Evolutionary conservation across 2,113 vertebrate genomes (phyloP).

Genomic region (Rhodinocichla rosea): DNA sequence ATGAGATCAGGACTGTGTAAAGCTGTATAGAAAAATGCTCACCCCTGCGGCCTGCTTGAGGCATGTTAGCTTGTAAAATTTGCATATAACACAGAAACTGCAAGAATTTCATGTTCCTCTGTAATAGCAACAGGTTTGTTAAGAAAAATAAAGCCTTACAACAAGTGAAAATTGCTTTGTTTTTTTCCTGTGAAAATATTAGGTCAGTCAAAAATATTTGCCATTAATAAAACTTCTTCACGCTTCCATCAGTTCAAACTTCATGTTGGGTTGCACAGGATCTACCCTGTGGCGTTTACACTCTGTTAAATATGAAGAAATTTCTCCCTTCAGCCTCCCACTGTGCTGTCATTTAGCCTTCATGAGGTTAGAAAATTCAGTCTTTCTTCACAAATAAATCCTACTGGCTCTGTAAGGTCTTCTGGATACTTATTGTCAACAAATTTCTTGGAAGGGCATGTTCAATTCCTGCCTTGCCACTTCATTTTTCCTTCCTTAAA

Average conservation of each 20-base stretch:
- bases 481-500: background rate
- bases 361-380: background rate
- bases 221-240: background rate
- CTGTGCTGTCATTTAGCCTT: background rate
- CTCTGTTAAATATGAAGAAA: background rate
- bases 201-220: background rate
- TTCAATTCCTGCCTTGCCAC: background rate
- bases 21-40: background rate
- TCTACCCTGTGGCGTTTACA: background rate
- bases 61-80: background rate
- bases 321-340: background rate
- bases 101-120: background rate
- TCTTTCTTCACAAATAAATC: background rate
- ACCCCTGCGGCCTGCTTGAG: background rate
- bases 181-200: background rate
- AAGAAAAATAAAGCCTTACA: background rate
- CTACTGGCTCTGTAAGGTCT: background rate
- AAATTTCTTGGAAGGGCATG: background rate
- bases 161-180: background rate
- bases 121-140: background rate
- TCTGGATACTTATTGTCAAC: background rate
- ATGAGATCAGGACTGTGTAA: background rate
- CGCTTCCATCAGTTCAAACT: background rate
- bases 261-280: background rate
- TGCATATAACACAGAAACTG: background rate